Evolutionary conservation across 2,888 invertebrate genomes (phyloP).

Genomic region (Saturnia pavonia): DNA sequence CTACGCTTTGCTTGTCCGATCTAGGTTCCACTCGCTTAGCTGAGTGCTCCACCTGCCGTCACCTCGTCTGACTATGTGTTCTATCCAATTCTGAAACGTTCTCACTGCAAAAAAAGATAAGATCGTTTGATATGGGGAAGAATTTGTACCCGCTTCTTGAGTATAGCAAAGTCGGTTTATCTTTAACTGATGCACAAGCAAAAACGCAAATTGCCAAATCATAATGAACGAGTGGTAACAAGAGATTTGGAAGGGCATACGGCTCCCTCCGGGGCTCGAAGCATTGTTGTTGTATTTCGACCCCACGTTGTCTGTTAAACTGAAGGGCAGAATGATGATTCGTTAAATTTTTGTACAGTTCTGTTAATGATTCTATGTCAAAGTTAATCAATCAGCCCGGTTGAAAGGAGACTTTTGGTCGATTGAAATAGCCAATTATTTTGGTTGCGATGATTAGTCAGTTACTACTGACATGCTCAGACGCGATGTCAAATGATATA

Average conservation of each 20-base stretch:
- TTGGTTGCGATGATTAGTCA: not conserved
- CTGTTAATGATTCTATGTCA: conserved; percentile 20
- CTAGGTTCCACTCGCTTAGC: not conserved
- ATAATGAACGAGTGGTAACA: not conserved
- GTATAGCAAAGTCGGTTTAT: not conserved
- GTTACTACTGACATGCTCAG: not conserved
- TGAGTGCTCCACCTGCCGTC: not conserved
- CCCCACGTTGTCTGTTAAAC: not conserved
- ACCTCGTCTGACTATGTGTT: no score
- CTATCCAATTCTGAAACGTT: not conserved
- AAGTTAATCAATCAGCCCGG: conserved; percentile 31
- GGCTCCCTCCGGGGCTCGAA: not conserved
- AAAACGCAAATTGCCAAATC: not conserved
- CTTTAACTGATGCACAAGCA: not conserved
- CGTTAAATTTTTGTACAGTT: conserved; percentile 30
- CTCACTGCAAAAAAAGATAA: no score
- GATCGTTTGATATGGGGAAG: no score
- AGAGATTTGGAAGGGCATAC: not conserved
- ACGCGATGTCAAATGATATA: not conserved
- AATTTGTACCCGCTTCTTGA: not conserved
- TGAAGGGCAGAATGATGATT: conserved; percentile 31
- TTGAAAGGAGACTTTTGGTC: not conserved
- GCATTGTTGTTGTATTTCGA: not conserved
- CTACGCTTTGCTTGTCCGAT: not conserved
- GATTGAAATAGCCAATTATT: not conserved